phyloP scores from a whole-genome alignment of 2,113 vertebrate genomes.

The Edolisoma coerulescens region DNA sequence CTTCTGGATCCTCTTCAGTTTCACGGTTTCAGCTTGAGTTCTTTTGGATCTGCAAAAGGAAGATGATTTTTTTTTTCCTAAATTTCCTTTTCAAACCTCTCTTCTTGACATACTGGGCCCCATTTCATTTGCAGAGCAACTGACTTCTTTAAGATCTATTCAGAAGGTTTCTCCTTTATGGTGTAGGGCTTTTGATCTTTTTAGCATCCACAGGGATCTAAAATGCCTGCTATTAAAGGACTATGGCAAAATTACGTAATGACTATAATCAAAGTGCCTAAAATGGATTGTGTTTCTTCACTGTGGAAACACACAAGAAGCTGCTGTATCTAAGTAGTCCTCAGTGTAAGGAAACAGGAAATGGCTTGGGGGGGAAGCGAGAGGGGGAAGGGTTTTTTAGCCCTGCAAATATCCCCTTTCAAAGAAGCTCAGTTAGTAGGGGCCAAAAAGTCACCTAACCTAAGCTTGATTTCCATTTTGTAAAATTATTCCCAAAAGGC shows the following conservation, averaged over 20 bases:
- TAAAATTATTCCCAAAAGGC: slow-evolving; percentile 52
- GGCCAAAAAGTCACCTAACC: slow-evolving; percentile 59
- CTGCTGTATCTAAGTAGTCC: slow-evolving; percentile 41
- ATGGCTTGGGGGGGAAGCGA: neutral
- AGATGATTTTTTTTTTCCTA: neutral
- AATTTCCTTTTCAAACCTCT: neutral
- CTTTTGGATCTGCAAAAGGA: slow-evolving; percentile 84
- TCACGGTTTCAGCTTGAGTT: slow-evolving; percentile 90
- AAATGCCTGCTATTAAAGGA: slow-evolving; percentile 50
- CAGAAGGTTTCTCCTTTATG: neutral
- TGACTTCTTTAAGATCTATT: neutral
- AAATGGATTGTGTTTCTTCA: slow-evolving; percentile 58
- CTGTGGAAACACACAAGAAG: slow-evolving; percentile 57
- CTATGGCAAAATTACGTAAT: slow-evolving; percentile 37
- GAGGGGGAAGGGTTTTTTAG: slow-evolving; percentile 39
- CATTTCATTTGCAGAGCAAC: neutral
- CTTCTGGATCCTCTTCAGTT: slow-evolving; percentile 90
- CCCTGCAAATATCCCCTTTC: slow-evolving; percentile 53
- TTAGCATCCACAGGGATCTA: slow-evolving; percentile 25
- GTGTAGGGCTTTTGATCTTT: slow-evolving; percentile 29
- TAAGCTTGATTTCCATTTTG: slow-evolving; percentile 54
- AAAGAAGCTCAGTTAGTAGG: slow-evolving; percentile 40
- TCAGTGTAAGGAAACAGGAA: slow-evolving; percentile 56
- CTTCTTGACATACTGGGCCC: neutral
- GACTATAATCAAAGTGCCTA: slow-evolving; percentile 49